phyloP scores from a whole-genome alignment of 2,888 invertebrate species.

The Chrysina gloriosa region DNA sequence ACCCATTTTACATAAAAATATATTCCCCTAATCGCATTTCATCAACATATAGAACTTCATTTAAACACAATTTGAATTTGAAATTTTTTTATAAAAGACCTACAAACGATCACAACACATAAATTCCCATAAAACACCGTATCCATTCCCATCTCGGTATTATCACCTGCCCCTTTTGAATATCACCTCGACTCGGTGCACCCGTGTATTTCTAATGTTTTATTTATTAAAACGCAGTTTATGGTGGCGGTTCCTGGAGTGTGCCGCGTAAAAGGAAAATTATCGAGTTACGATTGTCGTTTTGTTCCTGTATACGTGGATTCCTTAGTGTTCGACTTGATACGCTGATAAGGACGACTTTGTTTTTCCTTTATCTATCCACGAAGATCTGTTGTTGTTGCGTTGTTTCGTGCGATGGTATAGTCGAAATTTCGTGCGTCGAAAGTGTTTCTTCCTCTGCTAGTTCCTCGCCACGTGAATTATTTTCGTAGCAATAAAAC shows the following conservation, averaged over 20 bases:
- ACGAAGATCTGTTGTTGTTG: not conserved
- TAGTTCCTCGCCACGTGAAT: not conserved
- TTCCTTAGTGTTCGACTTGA: too few species aligned
- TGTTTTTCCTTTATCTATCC: constrained; percentile 2
- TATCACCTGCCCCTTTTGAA: constrained; percentile 3
- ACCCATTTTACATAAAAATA: too few species aligned
- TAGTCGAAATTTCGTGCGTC: not conserved
- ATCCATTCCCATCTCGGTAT: not conserved
- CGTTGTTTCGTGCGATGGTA: constrained; percentile 1
- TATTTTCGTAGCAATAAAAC: constrained; percentile 4
- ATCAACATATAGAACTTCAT: too few species aligned
- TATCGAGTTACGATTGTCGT: constrained; percentile 1
- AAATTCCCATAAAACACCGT: not conserved
- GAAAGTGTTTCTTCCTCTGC: not conserved
- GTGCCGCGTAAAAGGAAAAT: not conserved
- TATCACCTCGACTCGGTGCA: not conserved
- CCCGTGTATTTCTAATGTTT: constrained; percentile 11
- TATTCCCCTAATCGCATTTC: too few species aligned
- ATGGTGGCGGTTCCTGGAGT: not conserved
- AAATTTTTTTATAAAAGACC: not conserved
- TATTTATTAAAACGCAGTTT: constrained; percentile 22
- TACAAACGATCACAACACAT: not conserved
- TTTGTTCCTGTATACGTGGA: not conserved
- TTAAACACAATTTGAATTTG: too few species aligned
- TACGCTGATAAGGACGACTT: not conserved